These are phyloP conservation scores for Imbricaverruca yamaguchii DNA, from an alignment of 2,888 invertebrate genomes.

Conservation along the genomic window DNA sequence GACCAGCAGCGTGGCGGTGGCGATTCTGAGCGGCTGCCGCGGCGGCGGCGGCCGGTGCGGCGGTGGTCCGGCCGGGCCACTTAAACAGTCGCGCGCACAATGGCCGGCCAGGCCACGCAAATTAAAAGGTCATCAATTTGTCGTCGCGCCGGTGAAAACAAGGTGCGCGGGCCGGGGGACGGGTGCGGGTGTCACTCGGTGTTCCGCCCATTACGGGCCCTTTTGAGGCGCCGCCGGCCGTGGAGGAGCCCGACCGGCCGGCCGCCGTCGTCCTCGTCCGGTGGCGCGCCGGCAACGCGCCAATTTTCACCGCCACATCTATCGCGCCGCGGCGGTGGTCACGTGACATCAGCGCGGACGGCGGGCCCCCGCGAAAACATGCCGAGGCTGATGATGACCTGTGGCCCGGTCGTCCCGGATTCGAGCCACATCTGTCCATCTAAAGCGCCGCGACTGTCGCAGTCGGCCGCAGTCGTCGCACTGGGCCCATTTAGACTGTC, in stretches of 20 bases:
- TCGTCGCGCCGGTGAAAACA: constrained; percentile 10
- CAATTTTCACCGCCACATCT: not conserved
- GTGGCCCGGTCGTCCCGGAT: too few species aligned
- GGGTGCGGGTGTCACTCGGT: not conserved
- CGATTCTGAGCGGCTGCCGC: not conserved
- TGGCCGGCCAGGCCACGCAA: not conserved
- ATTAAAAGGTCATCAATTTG: constrained; percentile 22
- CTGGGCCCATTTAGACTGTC: too few species aligned
- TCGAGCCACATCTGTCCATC: too few species aligned
- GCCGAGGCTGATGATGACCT: too few species aligned
- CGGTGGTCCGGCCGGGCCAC: not conserved
- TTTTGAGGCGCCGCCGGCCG: not conserved
- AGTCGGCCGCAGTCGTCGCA: too few species aligned
- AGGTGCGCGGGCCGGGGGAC: not conserved
- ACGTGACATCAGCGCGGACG: not conserved
- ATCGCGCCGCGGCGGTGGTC: not conserved
- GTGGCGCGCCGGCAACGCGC: not conserved
- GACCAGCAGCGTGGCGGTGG: not conserved
- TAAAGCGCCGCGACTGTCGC: too few species aligned
- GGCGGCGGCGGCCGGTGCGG: not conserved
- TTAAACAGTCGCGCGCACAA: not conserved
- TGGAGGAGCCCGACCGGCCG: too few species aligned
- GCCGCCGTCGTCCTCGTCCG: too few species aligned
- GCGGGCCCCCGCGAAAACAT: not conserved
- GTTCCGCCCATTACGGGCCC: not conserved